Base-by-base conservation (phyloP, 2,888 invertebrate species). In the Thymelicus sylvestris region DNA sequence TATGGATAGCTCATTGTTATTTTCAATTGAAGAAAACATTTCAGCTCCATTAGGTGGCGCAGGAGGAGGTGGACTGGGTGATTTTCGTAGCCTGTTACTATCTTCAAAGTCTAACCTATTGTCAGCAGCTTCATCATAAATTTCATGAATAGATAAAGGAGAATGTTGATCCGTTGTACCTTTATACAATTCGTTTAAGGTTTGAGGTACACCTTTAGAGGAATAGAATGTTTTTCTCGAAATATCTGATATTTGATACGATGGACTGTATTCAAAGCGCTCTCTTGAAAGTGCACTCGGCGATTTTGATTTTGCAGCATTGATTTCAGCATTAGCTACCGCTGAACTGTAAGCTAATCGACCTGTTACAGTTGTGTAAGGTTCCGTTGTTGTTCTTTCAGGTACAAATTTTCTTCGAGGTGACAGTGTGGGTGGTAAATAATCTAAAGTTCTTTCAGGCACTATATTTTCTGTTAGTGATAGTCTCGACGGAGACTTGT, bases 61-160 rank as follows among this genome's bases (percentile, higher is more conserved):
- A 39, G 97, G 97, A 5, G 97, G 97, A 2, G 97, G 97, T 2
- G 97, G 97, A 84, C 96, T 96, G 0, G 96, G 96, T 39, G 96
- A 95, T 72, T 91, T 91, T 74, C 85, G 81, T 76, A 88, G 76
- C 79, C 94, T 91, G 76, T 86, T 91, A 77, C 39, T 52, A 31
- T 95, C 94, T 39, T 94, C 91, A 77, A 93, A 95, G 76, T 94
- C 94, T 38, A 93, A 77, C 76, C 90, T 87, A 31, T 88, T 91
- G 70, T 92, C 87, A 76, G 81, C 76, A 67, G 94, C 86, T 72
- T 95, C 94, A 55, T 96, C 96, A 81, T 96, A 94, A 50, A 95
- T 89, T 81, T 95, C 95, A 79, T 95, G 95, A 71, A 95, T 92
- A 39, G 96, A 96, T 66, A 95, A 85, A 0, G 96, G 96, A 6